A percentile compares a stretch with the other conserved stretches of the same genome.
phyloP scores from a whole-genome alignment of 2,888 invertebrate genomes.

The Abrostola triplasia region DNA sequence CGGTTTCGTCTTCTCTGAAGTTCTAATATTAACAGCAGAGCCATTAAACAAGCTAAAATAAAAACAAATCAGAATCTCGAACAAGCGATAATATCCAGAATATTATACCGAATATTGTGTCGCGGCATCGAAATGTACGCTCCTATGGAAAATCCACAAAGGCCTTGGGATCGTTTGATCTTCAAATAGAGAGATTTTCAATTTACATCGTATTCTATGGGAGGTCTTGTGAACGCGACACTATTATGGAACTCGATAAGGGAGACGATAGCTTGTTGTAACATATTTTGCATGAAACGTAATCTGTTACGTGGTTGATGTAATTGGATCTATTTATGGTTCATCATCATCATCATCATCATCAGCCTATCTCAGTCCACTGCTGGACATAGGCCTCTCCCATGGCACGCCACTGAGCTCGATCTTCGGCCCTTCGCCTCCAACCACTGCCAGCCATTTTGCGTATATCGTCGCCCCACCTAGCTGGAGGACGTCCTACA shows the following conservation, averaged over 20 bases:
- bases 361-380: no score
- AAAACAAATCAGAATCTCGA: slow-evolving; percentile 23
- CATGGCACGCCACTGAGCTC: no score
- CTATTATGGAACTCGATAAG: slow-evolving; percentile 48
- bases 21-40: no score
- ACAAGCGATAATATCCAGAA: slow-evolving; percentile 45
- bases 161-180: slow-evolving; percentile 76
- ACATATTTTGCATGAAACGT: slow-evolving; percentile 8
- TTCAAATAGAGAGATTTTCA: slow-evolving; percentile 83
- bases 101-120: slow-evolving; percentile 58
- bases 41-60: slow-evolving; percentile 4
- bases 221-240: slow-evolving; percentile 45
- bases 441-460: no score
- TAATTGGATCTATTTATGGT: no score
- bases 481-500: no score
- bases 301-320: not conserved
- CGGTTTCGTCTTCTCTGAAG: no score
- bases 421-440: no score
- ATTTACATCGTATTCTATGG: slow-evolving; percentile 78
- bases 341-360: no score
- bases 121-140: slow-evolving; percentile 54
- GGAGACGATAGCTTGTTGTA: slow-evolving; percentile 22
- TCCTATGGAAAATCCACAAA: slow-evolving; percentile 74
- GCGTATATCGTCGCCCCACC: no score
- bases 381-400: no score